phyloP scores from a whole-genome alignment of 2,888 invertebrate genomes.

The Tenthredo livida region DNA sequence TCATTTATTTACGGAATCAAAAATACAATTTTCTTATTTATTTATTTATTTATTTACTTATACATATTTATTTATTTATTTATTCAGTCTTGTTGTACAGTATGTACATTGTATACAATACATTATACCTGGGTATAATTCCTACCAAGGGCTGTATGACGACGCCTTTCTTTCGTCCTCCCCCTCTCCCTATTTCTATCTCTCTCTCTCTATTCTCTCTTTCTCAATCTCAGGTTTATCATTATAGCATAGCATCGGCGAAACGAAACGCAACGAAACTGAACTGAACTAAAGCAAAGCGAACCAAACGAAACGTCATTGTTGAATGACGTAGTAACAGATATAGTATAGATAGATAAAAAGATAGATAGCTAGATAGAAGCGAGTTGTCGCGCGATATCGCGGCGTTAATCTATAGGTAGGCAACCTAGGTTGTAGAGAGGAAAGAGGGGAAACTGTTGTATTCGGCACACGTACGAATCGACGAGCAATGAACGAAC shows the following conservation, averaged over 20 bases:
- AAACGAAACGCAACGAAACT: background rate
- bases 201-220: background rate
- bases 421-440: background rate
- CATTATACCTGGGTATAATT: background rate
- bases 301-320: slow-evolving; percentile 19
- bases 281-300: background rate
- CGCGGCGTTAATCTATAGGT: slow-evolving; percentile 32
- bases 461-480: slow-evolving; percentile 38
- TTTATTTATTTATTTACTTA: background rate
- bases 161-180: background rate
- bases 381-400: slow-evolving; percentile 13
- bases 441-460: background rate
- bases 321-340: slow-evolving; percentile 46
- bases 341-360: slow-evolving; percentile 20
- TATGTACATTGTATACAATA: background rate
- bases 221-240: background rate
- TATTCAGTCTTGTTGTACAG: background rate
- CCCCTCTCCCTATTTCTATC: slow-evolving; percentile 7
- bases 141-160: background rate
- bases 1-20: slow-evolving; percentile 1
- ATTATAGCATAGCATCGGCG: background rate
- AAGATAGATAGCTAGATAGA: background rate
- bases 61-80: background rate
- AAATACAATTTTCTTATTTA: background rate
- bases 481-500: slow-evolving; percentile 32